Base-by-base conservation (phyloP, 1,140 invertebrate species). In the Chymomyza costata region DNA sequence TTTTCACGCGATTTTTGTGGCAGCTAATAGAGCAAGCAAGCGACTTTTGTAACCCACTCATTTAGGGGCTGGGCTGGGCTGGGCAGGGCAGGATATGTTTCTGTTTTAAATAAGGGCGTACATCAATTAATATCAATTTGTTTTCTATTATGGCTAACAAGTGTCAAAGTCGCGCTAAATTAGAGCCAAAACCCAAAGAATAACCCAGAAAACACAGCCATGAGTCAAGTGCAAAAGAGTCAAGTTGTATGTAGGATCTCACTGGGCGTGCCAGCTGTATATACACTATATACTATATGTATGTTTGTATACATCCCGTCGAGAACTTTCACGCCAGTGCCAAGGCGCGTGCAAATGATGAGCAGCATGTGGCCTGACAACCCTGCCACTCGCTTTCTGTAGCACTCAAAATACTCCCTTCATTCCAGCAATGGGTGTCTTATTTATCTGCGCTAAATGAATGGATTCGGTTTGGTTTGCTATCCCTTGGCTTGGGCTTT, bases 141-240 rank as follows among this genome's bases (percentile, higher is more conserved):
- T 64, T 57, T 54, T 54, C 73, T 63, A 78, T 78, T 80, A 78
- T 76, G 71, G 73, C 71, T 76, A 76, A 76, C 71, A 76, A 76
- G 71, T 76, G 71, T 80, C 71, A 76, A 78, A 76, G 71, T 76
- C 71, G 71, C 66, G 62, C 71, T 71, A 78, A 76, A 78, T 71
- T 78, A 76, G 71, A 63, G 60, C 35, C 49, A 53, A 70, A 70
- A 57, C 65, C n/a, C 70, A 67, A 76, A 41, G 66, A 76, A 54
- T 61, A 50, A 55, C 34, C 15, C 6, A 31, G 44, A 41, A n/a
- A n/a, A n/a, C n/a, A n/a, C n/a, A n/a, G n/a, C n/a, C n/a, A n/a
- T n/a, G n/a, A n/a, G n/a, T n/a, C n/a, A n/a, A n/a, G n/a, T n/a
- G n/a, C n/a, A n/a, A n/a, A n/a, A n/a, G n/a, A n/a, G n/a, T n/a